A percentile compares a stretch with the other conserved stretches of the same genome.
These are phyloP conservation scores for Podarcis raffonei DNA, from an alignment of 2,113 vertebrate species.

Conservation along the genomic window DNA sequence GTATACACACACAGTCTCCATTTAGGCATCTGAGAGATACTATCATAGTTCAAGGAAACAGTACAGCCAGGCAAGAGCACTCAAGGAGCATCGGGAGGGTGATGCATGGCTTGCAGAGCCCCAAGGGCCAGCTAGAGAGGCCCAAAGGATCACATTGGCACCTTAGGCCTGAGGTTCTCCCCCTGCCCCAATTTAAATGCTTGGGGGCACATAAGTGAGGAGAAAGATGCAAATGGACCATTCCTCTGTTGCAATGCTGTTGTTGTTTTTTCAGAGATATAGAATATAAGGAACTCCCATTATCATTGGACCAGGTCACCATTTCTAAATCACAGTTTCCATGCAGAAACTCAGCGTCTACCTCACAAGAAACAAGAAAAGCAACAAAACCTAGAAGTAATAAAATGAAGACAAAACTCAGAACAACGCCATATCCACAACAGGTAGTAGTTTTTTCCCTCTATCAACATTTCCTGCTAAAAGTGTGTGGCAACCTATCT, in stretches of 20 bases:
- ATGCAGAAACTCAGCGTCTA: slow-evolving; percentile 80
- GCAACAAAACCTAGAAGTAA: slow-evolving; percentile 83
- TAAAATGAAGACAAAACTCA: slow-evolving; percentile 85
- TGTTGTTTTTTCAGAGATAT: slow-evolving; percentile 80
- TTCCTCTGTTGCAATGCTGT: neutral
- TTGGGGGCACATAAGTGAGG: neutral
- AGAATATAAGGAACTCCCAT: slow-evolving; percentile 88
- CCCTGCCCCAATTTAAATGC: too few species aligned
- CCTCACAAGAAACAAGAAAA: slow-evolving; percentile 87
- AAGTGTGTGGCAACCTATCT: neutral
- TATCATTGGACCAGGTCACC: slow-evolving; percentile 89
- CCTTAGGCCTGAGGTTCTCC: too few species aligned
- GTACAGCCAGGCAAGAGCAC: too few species aligned
- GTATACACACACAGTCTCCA: too few species aligned
- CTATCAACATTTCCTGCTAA: slow-evolving; percentile 4
- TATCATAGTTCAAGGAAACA: too few species aligned
- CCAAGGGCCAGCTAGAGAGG: too few species aligned
- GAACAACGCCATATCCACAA: slow-evolving; percentile 84
- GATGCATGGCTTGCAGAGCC: too few species aligned
- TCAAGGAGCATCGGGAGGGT: too few species aligned
- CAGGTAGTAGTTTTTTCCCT: slow-evolving; percentile 74
- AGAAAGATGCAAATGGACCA: neutral
- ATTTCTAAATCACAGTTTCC: slow-evolving; percentile 78
- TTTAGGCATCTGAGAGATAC: too few species aligned
- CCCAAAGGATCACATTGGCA: too few species aligned